phyloP scores from a whole-genome alignment of 2,113 vertebrate genomes.

The Misgurnus anguillicaudatus region DNA sequence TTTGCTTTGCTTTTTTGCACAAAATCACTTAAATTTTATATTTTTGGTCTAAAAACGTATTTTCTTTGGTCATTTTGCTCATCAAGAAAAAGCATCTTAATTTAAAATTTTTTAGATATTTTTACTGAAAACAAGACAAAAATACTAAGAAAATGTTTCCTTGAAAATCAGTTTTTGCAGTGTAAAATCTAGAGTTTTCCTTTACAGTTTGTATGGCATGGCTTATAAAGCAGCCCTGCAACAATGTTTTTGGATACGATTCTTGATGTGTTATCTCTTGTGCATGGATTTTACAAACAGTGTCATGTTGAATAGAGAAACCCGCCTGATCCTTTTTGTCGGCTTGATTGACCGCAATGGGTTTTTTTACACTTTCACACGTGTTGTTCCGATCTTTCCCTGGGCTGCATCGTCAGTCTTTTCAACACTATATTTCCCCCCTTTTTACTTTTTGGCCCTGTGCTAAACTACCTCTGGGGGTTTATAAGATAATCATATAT shows the following conservation, averaged over 20 bases:
- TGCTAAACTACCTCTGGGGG: constrained; percentile 45
- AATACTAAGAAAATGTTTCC: too few relatives aligned
- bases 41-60: too few relatives aligned
- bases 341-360: constrained; percentile 75
- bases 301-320: constrained; percentile 69
- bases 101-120: too few relatives aligned
- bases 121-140: too few relatives aligned
- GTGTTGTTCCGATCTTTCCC: constrained; percentile 66
- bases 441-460: constrained; percentile 52
- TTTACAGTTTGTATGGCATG: constrained; percentile 45
- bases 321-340: constrained; percentile 65
- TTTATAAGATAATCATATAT: constrained; percentile 54
- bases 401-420: constrained; percentile 61
- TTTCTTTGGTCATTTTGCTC: too few relatives aligned
- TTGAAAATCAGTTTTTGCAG: too few relatives aligned
- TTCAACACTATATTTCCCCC: constrained; percentile 58
- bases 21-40: too few relatives aligned
- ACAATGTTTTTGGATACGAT: constrained; percentile 72
- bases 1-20: too few relatives aligned
- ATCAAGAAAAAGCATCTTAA: too few relatives aligned
- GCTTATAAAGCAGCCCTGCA: constrained; percentile 72
- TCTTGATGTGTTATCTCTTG: constrained; percentile 74
- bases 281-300: constrained; percentile 64
- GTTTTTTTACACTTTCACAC: constrained; percentile 65
- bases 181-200: constrained; percentile 1